Conservation (phyloP, 2,888 invertebrate genomes). For the Eupsilia transversa region DNA sequence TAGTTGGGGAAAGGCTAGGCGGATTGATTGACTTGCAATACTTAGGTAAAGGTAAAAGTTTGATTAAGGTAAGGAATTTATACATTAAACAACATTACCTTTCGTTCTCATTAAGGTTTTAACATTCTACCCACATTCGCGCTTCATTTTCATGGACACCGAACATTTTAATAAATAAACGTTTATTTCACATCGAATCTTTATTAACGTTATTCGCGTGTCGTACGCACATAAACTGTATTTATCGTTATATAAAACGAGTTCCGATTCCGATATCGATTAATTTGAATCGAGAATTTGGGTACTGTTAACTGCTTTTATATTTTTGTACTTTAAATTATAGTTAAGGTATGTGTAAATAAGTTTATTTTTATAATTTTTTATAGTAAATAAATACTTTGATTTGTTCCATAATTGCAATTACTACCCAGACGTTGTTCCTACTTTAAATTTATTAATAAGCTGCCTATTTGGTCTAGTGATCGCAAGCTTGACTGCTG, state of each 20-base stretch:
- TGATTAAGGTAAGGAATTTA: too few species aligned
- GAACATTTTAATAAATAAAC: conserved; percentile 51
- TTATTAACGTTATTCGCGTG: conserved; percentile 44
- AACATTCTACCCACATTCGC: conserved; percentile 60
- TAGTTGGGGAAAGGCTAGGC: too few species aligned
- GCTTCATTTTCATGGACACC: conserved; percentile 53
- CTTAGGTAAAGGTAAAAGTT: too few species aligned
- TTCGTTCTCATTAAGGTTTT: conserved; percentile 45
- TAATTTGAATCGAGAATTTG: conserved; percentile 36
- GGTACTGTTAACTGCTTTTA: conserved; percentile 18
- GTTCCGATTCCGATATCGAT: conserved; percentile 50
- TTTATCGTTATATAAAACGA: conserved; percentile 50
- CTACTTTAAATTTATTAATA: too few species aligned
- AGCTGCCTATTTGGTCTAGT: background rate
- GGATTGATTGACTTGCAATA: too few species aligned
- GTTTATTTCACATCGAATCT: conserved; percentile 40
- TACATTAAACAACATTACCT: conserved; percentile 17
- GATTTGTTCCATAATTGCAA: background rate
- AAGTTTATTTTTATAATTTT: background rate
- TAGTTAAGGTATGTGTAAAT: background rate
- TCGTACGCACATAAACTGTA: conserved; percentile 33
- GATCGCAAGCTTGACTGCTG: background rate
- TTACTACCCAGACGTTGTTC: background rate
- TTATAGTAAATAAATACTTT: background rate
- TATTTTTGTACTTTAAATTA: background rate